Evolutionary conservation across 2,888 invertebrate species (phyloP), one percentile per base, ranked within the genome.

Genomic region (Dexiosoma caninum): DNA sequence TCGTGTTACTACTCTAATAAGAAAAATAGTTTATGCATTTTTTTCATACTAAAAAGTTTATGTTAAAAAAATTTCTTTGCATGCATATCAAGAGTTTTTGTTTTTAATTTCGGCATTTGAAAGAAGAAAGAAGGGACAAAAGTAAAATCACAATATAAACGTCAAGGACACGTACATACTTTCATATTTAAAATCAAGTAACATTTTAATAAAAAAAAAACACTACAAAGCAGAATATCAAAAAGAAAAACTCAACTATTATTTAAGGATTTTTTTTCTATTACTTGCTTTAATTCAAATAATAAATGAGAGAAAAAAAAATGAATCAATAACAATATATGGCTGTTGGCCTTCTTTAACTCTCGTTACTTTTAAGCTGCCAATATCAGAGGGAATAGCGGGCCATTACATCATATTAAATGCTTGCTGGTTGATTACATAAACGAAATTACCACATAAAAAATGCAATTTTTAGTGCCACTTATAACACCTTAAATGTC

Each of bases 401-500:
- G 40, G n/a, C 66, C 27, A 55, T 40, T 57, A 30, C 40, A 57
- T 51, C 30, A 42, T 21, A 40, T 71, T 27, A 32, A 40, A 51
- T 37, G 30, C 42, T 51, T 27, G 42, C 14, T 49, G 42, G 62
- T 35, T 46, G 27, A 44, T 55, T 37, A 9, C 21, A 62, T 35
- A 72, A 72, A 60, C 40, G 19, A 72, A 55, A 72, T 51, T 44
- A 53, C 32, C 44, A 44, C 35, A 51, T 71, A 42, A 64, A 66
- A 74, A 59, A 75, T 67, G 49, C 59, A 74, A 67, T 59, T 67
- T 67, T 51, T 51, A 32, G 49, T 66, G 14, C 62, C 67, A 62
- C 74, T 66, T 66, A 66, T 32, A 69, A 69, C 67, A 62, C 69
- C 57, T 70, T 79, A 66, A 75, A 75, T 69, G 64, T 66, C 64